Conservation (phyloP, 2,888 invertebrate species). For the Calameuta pallipes region DNA sequence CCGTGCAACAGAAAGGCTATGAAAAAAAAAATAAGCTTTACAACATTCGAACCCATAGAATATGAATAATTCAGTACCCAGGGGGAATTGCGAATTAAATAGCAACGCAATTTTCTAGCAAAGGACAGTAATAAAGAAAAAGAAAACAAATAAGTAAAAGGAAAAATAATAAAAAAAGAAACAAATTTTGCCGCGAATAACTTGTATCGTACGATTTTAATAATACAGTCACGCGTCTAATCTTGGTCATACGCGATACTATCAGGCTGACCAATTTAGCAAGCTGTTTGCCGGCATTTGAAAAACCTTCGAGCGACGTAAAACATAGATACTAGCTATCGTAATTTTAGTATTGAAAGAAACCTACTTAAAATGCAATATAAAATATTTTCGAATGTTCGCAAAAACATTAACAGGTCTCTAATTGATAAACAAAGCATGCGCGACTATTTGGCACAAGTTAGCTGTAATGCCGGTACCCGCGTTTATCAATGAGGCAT, state of each 20-base stretch:
- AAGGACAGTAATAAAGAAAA: too few relatives aligned
- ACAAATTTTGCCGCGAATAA: not conserved
- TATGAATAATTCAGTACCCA: too few relatives aligned
- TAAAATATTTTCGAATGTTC: not conserved
- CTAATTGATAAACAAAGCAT: not conserved
- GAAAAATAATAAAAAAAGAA: not conserved
- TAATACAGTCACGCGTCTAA: not conserved
- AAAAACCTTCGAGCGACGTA: not conserved
- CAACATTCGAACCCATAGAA: too few relatives aligned
- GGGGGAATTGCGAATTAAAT: too few relatives aligned
- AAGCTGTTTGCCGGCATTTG: not conserved
- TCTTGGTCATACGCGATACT: not conserved
- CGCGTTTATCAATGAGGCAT: not conserved
- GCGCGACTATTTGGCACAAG: not conserved
- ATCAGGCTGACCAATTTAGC: not conserved
- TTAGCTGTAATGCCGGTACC: not conserved
- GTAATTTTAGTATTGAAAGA: not conserved
- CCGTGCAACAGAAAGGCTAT: not conserved
- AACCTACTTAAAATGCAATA: not conserved
- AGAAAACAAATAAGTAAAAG: too few relatives aligned
- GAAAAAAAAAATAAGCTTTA: not conserved
- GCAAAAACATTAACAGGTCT: not conserved
- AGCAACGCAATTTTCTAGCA: too few relatives aligned
- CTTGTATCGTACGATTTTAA: not conserved
- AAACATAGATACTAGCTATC: not conserved